phyloP scores from a whole-genome alignment of 2,113 vertebrate species.

The Nymphicus hollandicus region DNA sequence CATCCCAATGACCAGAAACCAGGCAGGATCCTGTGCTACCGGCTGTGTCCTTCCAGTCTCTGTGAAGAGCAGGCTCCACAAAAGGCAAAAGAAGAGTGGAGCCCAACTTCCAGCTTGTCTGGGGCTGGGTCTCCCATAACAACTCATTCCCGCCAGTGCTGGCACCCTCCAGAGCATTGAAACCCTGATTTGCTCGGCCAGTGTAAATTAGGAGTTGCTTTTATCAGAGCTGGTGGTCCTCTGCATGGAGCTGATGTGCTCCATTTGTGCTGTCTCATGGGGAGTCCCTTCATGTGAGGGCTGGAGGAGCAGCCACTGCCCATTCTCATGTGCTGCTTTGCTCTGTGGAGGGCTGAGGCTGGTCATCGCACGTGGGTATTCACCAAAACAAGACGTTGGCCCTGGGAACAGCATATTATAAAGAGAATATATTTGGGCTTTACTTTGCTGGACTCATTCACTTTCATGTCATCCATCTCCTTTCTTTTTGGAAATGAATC shows the following conservation, averaged over 20 bases:
- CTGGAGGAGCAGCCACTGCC: neutral
- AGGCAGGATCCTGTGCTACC: accelerated
- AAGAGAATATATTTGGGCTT: neutral
- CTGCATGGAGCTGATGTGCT: neutral
- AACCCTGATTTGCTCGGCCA: accelerated
- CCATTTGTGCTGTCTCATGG: neutral
- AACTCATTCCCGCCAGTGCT: neutral
- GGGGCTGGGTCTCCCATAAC: accelerated
- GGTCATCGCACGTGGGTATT: accelerated
- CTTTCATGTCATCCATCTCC: neutral
- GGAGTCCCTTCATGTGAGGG: accelerated
- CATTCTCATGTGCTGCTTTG: accelerated
- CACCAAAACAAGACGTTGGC: neutral
- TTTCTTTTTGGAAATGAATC: neutral
- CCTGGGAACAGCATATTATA: neutral
- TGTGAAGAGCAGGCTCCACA: neutral
- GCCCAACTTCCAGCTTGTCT: neutral
- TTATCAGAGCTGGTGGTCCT: neutral
- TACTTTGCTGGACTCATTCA: neutral
- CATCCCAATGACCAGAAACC: neutral
- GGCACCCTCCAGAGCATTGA: no score
- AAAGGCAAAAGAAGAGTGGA: neutral
- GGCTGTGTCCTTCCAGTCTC: neutral
- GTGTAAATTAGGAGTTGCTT: neutral
- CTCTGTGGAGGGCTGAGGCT: neutral